Evolutionary conservation across 2,888 invertebrate genomes (phyloP).

Genomic region (Yponomeuta evonymella): DNA sequence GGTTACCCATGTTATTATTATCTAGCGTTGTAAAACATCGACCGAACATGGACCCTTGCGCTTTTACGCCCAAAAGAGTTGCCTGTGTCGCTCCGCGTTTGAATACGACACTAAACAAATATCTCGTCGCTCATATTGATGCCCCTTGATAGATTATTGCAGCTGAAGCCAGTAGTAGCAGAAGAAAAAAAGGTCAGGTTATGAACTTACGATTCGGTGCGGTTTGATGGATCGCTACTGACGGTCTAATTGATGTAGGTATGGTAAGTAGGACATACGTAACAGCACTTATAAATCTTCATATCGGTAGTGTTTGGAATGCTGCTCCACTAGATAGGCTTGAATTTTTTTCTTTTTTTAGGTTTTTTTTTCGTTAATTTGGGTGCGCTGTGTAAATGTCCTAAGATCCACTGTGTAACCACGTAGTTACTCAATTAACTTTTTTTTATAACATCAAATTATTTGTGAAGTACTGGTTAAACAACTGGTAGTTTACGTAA

Average conservation of each 20-base stretch:
- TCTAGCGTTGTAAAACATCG: too few relatives aligned
- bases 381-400: background rate
- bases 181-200: background rate
- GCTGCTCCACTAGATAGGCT: background rate
- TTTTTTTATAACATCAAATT: too few relatives aligned
- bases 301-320: background rate
- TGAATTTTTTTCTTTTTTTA: background rate
- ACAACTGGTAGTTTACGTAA: too few relatives aligned
- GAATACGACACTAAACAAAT: slow-evolving; percentile 21
- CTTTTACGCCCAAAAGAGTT: too few relatives aligned
- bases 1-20: too few relatives aligned
- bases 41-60: too few relatives aligned
- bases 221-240: background rate
- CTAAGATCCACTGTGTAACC: too few relatives aligned
- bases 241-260: background rate
- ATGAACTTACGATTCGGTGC: background rate
- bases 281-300: background rate
- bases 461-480: too few relatives aligned
- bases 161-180: background rate
- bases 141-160: background rate
- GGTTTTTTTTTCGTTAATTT: background rate
- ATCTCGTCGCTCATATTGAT: slow-evolving; percentile 5
- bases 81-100: slow-evolving; percentile 18
- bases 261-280: background rate
- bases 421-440: too few relatives aligned